Evolutionary conservation across 2,797 vertebrate genomes (phyloP).

Genomic region (Scolopax bukidnonensis): DNA sequence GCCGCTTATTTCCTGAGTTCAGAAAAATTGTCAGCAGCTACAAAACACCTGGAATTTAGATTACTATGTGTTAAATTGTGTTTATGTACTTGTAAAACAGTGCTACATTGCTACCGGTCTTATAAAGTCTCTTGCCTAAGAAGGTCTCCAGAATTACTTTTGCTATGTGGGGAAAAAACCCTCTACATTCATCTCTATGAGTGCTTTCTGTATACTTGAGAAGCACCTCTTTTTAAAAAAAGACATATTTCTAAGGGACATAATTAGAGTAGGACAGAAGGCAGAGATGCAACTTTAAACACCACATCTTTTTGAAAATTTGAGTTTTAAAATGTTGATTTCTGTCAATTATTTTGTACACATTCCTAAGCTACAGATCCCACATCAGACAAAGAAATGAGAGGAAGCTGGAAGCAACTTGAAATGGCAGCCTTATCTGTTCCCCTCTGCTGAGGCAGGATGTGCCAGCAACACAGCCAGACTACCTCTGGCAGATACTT

Average conservation of each 20-base stretch:
- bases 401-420: background rate
- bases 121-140: background rate
- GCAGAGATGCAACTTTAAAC: background rate
- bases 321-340: background rate
- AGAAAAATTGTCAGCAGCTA: conserved; percentile 38
- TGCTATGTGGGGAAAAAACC: background rate
- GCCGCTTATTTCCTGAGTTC: conserved; percentile 35
- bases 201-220: background rate
- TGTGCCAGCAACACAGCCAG: accelerated
- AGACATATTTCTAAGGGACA: background rate
- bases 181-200: background rate
- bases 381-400: background rate
- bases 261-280: background rate
- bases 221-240: background rate
- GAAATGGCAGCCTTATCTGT: background rate
- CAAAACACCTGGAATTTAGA: conserved; percentile 58
- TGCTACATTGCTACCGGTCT: background rate
- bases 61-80: conserved; percentile 32
- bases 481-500: background rate
- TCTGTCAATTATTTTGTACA: background rate
- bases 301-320: background rate
- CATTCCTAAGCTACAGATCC: background rate
- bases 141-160: background rate
- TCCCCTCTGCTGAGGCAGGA: background rate
- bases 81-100: conserved; percentile 56